Evolutionary conservation across 2,888 invertebrate genomes (phyloP).

Genomic region (Tupiocoris notatus): DNA sequence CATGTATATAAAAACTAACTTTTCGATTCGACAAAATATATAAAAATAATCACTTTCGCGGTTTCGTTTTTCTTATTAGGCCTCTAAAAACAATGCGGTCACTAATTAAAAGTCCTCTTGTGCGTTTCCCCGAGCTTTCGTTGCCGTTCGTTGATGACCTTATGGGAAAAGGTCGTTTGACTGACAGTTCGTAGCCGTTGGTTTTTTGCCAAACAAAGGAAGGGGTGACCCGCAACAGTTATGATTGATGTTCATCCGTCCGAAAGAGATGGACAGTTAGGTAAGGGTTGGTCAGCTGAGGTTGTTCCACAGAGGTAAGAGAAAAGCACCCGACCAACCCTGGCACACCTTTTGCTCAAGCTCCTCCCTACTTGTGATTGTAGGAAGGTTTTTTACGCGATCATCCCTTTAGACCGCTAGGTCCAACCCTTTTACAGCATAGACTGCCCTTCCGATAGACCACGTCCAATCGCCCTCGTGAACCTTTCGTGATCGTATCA

Average conservation of each 20-base stretch:
- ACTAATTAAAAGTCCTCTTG: neutral
- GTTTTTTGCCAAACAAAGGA: neutral
- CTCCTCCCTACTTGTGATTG: neutral
- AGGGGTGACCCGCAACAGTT: conserved; percentile 34
- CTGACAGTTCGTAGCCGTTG: conserved; percentile 6
- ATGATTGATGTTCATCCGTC: conserved; percentile 36
- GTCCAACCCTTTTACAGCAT: conserved; percentile 14
- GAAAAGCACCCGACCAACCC: neutral
- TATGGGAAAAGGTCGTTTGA: conserved; percentile 30
- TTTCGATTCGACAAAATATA: too few relatives aligned
- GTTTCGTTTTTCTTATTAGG: too few relatives aligned
- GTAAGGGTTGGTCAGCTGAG: conserved; percentile 13
- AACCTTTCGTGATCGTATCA: neutral
- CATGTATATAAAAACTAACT: too few relatives aligned
- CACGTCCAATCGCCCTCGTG: neutral
- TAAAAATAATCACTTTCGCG: too few relatives aligned
- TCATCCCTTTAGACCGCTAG: neutral
- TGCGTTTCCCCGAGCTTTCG: neutral
- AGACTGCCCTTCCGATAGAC: neutral
- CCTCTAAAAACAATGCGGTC: neutral
- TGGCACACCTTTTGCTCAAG: neutral
- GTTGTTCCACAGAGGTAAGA: neutral
- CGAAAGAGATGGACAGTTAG: conserved; percentile 36
- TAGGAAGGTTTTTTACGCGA: neutral
- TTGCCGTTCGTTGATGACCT: conserved; percentile 31